Base-by-base conservation (phyloP, 2,797 vertebrate species). In the Martes flavigula region DNA sequence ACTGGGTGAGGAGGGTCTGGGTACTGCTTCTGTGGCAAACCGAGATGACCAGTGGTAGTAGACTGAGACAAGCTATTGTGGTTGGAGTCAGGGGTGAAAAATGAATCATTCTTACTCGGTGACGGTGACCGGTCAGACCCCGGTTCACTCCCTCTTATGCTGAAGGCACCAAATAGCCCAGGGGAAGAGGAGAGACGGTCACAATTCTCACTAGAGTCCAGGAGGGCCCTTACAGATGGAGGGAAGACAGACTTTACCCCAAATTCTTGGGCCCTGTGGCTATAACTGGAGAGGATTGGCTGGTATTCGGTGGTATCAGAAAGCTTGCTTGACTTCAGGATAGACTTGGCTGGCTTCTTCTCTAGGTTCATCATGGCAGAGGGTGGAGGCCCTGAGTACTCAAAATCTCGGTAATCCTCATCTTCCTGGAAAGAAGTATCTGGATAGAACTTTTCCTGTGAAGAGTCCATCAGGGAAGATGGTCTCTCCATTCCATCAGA, bases 401-500 rank as follows among this genome's bases (percentile, higher is more conserved):
- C 99, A 0, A 99, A 99, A 94, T 99, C 99, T 0, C 99, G 98
- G 94, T 99, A 99, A 91, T 99, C 99, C 85, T 99, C 99, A 0
- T 99, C 99, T 58, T 99, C 98, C 20, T 98, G 99, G 93, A 99
- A 99, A 92, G 98, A 99, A 2, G 99, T 98, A 46, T 99, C 99
- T 0, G 99, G 98, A 91, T 98, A 99, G 95, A 99, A 99, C 95
- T 99, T 99, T 88, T 99, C 99, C 96, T 98, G 98, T 3, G 99
- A 98, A 35, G 99, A 98, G 92, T 98, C 99, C 97, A 99, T 98
- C 40, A 98, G 94, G 15, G 99, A 99, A 91, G 99, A 99, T 1
- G 99, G 99, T 1, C 99, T 99, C 68, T 99, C 99, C 98, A 99
- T 99, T 72, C 99, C 98, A 25, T 99, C 99, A 0, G 98, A 95